Conservation (phyloP, 2,888 invertebrate species). For the Saturnia japonica region DNA sequence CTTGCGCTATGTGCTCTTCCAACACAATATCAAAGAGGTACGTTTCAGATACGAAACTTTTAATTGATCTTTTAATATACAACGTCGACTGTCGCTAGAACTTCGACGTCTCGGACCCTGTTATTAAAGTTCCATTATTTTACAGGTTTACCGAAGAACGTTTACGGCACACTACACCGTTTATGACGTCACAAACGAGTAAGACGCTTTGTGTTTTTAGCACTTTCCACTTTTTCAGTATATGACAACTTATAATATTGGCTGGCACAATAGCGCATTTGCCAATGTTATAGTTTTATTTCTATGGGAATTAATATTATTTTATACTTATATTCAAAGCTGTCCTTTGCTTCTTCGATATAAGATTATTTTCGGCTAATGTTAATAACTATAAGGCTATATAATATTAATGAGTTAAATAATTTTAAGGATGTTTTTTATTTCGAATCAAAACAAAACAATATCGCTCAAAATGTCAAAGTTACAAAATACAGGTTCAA, state of each 20-base stretch:
- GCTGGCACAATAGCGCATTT: conserved; percentile 37
- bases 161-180: conserved; percentile 94
- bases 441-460: background rate
- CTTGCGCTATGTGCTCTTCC: conserved; percentile 92
- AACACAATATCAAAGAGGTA: conserved; percentile 94
- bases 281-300: background rate
- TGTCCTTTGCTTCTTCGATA: background rate
- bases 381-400: no score
- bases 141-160: conserved; percentile 92
- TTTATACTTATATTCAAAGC: background rate
- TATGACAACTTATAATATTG: conserved; percentile 36
- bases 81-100: conserved; percentile 33
- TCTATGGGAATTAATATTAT: background rate
- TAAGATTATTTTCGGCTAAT: background rate
- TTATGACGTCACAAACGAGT: conserved; percentile 95
- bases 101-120: conserved; percentile 31
- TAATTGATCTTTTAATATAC: conserved; percentile 46
- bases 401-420: no score
- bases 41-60: conserved; percentile 39
- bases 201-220: conserved; percentile 75
- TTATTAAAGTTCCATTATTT: conserved; percentile 55
- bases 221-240: conserved; percentile 28
- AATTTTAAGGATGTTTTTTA: no score
- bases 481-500: no score
- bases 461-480: no score